Conservation (phyloP, 2,113 vertebrate genomes). For the Cottus gobio region DNA sequence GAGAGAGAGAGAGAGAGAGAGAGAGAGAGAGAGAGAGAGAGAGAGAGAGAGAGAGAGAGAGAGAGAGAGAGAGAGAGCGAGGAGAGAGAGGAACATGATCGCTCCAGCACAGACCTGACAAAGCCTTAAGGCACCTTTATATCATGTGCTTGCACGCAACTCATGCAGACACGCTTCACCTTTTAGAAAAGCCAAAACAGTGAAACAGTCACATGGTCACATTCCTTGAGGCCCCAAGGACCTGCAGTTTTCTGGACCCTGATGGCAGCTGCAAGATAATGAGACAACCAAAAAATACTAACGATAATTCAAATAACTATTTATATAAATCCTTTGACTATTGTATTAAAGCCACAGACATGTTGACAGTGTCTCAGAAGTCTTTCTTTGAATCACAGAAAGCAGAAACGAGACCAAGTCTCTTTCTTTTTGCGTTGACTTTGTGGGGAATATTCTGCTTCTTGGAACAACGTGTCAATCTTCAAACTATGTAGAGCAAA, state of each 20-base stretch:
- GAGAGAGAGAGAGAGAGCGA: no score
- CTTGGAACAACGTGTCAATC: background rate
- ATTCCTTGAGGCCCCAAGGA: conserved; percentile 61
- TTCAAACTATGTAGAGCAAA: background rate
- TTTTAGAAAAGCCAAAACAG: background rate
- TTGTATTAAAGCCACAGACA: background rate
- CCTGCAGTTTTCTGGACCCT: conserved; percentile 34
- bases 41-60: no score
- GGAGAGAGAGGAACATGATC: no score
- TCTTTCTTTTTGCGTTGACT: background rate
- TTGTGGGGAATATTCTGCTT: background rate
- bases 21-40: no score
- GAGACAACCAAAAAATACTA: conserved; percentile 8
- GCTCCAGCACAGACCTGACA: no score
- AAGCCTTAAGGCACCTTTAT: background rate
- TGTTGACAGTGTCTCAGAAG: background rate
- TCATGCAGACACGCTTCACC: background rate
- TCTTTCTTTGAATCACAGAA: background rate
- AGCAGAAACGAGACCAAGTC: conserved; percentile 10
- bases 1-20: no score
- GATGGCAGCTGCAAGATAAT: conserved; percentile 36
- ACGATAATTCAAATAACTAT: background rate
- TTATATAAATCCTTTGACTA: background rate
- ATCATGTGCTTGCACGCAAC: background rate
- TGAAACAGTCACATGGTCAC: conserved; percentile 44